A percentile compares a stretch with the other conserved stretches of the same genome.
Conservation (phyloP, 2,797 vertebrate species). For the Serranus cabrilla region DNA sequence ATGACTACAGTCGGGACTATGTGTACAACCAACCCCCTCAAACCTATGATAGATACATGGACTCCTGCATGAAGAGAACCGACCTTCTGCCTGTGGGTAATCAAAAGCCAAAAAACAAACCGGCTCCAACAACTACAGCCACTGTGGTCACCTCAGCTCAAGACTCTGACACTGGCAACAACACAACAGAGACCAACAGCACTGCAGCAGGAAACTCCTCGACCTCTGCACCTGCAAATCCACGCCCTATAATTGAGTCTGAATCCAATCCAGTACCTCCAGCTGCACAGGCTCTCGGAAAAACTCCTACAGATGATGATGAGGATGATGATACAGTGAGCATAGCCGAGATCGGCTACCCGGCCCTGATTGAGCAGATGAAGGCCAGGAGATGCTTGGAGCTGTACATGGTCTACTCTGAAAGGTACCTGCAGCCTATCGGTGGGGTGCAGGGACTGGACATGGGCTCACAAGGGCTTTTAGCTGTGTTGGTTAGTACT, state of each 20-base stretch:
- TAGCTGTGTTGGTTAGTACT: slow-evolving; percentile 38
- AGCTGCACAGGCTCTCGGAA: not conserved
- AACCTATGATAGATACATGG: slow-evolving; percentile 73
- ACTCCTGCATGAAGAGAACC: slow-evolving; percentile 71
- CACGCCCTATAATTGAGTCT: slow-evolving; percentile 1
- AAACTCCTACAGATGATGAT: too few relatives aligned
- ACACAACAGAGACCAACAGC: slow-evolving; percentile 22
- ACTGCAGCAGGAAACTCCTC: slow-evolving; percentile 8
- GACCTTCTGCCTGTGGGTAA: slow-evolving; percentile 64
- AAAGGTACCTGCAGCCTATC: slow-evolving; percentile 46
- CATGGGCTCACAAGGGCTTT: slow-evolving; percentile 14
- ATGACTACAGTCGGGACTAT: slow-evolving; percentile 75
- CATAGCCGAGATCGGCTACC: slow-evolving; percentile 82
- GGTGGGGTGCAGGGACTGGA: slow-evolving; percentile 24
- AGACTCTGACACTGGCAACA: slow-evolving; percentile 13
- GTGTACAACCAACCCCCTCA: slow-evolving; percentile 38
- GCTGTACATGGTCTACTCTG: slow-evolving; percentile 72
- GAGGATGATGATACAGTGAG: slow-evolving; percentile 69
- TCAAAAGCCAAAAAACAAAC: slow-evolving; percentile 1
- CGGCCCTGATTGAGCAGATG: slow-evolving; percentile 80
- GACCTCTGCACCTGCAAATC: not conserved
- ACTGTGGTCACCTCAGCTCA: not conserved
- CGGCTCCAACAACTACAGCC: not conserved
- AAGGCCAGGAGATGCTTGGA: slow-evolving; percentile 75
- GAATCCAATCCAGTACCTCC: slow-evolving; percentile 13